phyloP scores from a whole-genome alignment of 2,888 invertebrate genomes.

The Drosophila helvetica region DNA sequence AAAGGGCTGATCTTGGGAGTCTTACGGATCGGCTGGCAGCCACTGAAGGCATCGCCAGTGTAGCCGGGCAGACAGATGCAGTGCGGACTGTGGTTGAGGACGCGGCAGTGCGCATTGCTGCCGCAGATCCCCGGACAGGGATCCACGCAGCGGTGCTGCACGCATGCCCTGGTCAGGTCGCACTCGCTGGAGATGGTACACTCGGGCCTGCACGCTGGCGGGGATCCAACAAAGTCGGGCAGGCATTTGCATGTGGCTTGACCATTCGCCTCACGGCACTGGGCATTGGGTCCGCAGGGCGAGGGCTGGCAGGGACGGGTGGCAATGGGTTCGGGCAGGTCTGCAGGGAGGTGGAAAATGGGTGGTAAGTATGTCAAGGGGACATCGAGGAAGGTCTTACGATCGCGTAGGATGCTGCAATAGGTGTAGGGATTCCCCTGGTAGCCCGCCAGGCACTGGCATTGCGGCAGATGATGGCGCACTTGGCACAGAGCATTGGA shows the following conservation, averaged over 20 bases:
- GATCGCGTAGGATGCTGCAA: conserved; percentile 85
- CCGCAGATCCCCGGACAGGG: conserved; percentile 92
- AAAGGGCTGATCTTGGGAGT: conserved; percentile 32
- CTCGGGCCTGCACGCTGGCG: conserved; percentile 91
- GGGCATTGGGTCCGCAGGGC: conserved; percentile 88
- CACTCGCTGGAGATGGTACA: conserved; percentile 90
- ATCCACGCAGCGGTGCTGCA: conserved; percentile 87
- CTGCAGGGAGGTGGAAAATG: conserved; percentile 57
- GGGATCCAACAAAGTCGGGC: conserved; percentile 86
- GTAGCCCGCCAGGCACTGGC: conserved; percentile 88
- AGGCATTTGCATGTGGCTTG: conserved; percentile 87
- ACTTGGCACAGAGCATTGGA: conserved; percentile 90
- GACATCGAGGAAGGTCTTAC: conserved; percentile 81
- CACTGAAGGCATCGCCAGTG: conserved; percentile 88
- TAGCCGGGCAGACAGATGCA: conserved; percentile 88
- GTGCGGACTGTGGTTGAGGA: conserved; percentile 88
- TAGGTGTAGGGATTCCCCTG: conserved; percentile 90
- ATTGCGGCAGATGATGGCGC: conserved; percentile 88
- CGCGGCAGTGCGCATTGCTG: conserved; percentile 86
- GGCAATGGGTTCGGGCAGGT: conserved; percentile 69
- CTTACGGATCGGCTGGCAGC: conserved; percentile 85
- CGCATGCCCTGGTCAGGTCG: conserved; percentile 86
- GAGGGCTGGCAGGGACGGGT: conserved; percentile 86
- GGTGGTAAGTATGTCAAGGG: background rate
- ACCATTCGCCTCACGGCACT: conserved; percentile 85